Base-by-base conservation (phyloP, 2,797 vertebrate species). In the Micropoecilia bifurca region DNA sequence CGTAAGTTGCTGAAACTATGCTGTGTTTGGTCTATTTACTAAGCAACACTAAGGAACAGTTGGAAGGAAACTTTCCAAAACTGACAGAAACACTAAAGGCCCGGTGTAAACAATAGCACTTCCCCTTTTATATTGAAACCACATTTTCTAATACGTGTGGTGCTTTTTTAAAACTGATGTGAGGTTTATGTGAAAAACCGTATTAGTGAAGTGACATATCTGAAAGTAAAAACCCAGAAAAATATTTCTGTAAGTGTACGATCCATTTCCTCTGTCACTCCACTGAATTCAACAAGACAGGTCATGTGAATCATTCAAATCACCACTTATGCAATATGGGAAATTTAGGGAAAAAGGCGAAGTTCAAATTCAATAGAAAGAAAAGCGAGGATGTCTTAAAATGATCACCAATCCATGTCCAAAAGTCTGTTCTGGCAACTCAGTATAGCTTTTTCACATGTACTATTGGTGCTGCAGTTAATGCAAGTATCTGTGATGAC, bases 341-440 rank as follows among this genome's bases (percentile, higher is more conserved):
- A 82, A 74, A 59, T 74, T 71, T 66, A 41, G 68, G 46, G 50
- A 53, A 85, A 45, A 80, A 73, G 66, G 33, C 50, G 75, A 74
- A 83, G 73, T 74, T 71, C 41, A 86, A 85, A 77, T 79, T 39
- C 81, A 83, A 74, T 59, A 61, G 77, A 74, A 83, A 77, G 8
- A 74, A 81, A 86, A 76, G 71, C 74, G 76, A 85, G 59, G 71
- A 73, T 28, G 45, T 45, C 41, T 13, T 43, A 43, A 76, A 86
- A 82, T 33, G 63, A 28, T 57, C 78, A 71, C 75, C 59, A 16
- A 55, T 22, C 22, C 63, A 53, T 80, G 73, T 81, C 81, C 80
- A 85, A 78, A 45, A 75, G 55, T 36, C 61, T 14, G 59, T 45
- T 66, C 77, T 88, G 88, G 80, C 79, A 84, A 75, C 76, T 87